Evolutionary conservation across 1,140 invertebrate species (phyloP).

Genomic region (Bombus ignitus): DNA sequence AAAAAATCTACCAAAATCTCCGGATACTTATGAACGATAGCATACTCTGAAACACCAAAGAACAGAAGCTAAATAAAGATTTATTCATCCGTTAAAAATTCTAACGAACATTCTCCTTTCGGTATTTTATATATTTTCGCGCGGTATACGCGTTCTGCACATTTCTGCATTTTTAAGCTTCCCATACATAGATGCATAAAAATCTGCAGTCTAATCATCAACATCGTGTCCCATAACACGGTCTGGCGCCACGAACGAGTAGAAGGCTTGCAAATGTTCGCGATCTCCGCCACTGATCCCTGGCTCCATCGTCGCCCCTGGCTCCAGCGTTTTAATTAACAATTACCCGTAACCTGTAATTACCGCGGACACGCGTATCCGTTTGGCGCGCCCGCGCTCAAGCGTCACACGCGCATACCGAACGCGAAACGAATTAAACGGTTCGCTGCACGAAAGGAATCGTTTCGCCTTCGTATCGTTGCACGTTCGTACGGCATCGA

Average conservation of each 20-base stretch:
- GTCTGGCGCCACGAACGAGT: background rate
- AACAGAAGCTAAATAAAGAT: too few species aligned
- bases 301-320: background rate
- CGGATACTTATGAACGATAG: too few species aligned
- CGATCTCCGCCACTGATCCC: background rate
- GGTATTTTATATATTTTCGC: too few species aligned
- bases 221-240: background rate
- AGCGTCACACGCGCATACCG: background rate
- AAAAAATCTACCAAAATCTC: too few species aligned
- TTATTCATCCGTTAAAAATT: too few species aligned
- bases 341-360: constrained; percentile 40
- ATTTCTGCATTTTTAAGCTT: too few species aligned
- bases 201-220: background rate
- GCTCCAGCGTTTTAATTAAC: constrained; percentile 39
- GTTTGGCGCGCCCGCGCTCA: background rate
- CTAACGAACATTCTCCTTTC: too few species aligned
- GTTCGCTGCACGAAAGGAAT: constrained; percentile 17
- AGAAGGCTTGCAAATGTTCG: background rate
- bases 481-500: too few species aligned
- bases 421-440: constrained; percentile 16
- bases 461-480: background rate
- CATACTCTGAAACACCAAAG: too few species aligned
- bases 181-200: too few species aligned
- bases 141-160: too few species aligned
- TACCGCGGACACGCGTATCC: constrained; percentile 6